Conservation (phyloP, 2,888 invertebrate species). For the Palloptera scutellata region DNA sequence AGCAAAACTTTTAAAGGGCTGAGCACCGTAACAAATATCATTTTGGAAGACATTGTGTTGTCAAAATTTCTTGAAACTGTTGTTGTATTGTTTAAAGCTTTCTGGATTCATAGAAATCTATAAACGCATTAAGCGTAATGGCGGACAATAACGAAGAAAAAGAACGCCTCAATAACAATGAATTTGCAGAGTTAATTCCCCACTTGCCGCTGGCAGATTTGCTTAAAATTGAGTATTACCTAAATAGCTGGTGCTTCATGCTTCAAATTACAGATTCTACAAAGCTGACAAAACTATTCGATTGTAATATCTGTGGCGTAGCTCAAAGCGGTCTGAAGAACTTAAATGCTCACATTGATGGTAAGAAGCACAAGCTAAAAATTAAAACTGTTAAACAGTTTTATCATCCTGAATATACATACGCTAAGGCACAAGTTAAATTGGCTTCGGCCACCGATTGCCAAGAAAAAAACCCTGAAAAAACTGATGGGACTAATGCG, state of each 20-base stretch:
- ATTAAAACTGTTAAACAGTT: conserved; percentile 45
- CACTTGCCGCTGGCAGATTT: conserved; percentile 45
- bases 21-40: conserved; percentile 16
- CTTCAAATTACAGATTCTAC: conserved; percentile 32
- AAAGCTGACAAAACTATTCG: conserved; percentile 31
- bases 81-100: conserved; percentile 5
- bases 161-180: conserved; percentile 36
- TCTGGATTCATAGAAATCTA: conserved; percentile 2
- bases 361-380: conserved; percentile 52
- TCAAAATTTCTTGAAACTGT: conserved; percentile 4
- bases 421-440: conserved; percentile 23
- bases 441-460: conserved; percentile 7
- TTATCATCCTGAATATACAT: conserved; percentile 44
- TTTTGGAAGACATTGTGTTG: conserved; percentile 11
- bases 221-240: conserved; percentile 46
- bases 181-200: conserved; percentile 44
- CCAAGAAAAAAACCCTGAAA: conserved; percentile 3
- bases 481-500: not conserved
- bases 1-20: conserved; percentile 19
- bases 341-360: conserved; percentile 50
- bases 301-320: conserved; percentile 50
- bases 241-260: conserved; percentile 43
- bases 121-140: not conserved
- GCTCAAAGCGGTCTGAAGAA: conserved; percentile 49
- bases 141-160: not conserved